Base-by-base conservation (phyloP, 2,113 vertebrate genomes). In the Sphyrna mokarran region DNA sequence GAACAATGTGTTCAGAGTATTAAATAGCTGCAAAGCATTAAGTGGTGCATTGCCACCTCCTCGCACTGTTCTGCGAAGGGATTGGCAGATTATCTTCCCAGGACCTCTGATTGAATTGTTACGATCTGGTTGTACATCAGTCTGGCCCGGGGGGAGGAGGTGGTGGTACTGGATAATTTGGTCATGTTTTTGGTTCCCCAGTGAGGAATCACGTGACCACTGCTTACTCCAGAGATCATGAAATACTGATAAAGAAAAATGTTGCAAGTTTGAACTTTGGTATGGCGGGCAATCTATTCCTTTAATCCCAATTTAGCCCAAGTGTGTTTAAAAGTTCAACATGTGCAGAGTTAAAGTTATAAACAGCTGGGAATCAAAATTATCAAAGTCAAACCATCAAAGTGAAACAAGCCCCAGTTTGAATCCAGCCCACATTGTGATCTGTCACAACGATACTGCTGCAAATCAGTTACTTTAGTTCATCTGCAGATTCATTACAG, bases 401-500 rank as follows among this genome's bases (percentile, higher is more conserved):
- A 69, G 63, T 26, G 61, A 90, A 94, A 69, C 33, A 70, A 70
- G 87, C n/a, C 61, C n/a, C 54, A 90, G 54, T 33, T 11, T 90
- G 43, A 54, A 90, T 29, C 61, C 26, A 8, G 48, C 22, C 85
- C 48, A 87, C 48, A 63, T 14, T 33, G 48, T 90, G 87, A 90
- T 63, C 87, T n/a, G 26, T 63, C 89, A 63, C 6, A 20, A 66
- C 61, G 33, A 93, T 8, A 37, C 26, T 66, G 61, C 89, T 66
- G 16, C 61, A 37, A 83, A 40, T 40, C 37, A 80, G n/a, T 80
- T 80, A 37, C 58, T 20, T 93, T 93, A 40, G 87, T 63, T 90
- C 29, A 63, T 83, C 87, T n/a, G 54, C n/a, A 61, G 54, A 14
- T 91, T 93, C n/a, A 93, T 37, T 93, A 37, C 89, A 93, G n/a